These are phyloP conservation scores for Pterostichus madidus DNA, from an alignment of 2,888 invertebrate genomes.

Conservation along the genomic window DNA sequence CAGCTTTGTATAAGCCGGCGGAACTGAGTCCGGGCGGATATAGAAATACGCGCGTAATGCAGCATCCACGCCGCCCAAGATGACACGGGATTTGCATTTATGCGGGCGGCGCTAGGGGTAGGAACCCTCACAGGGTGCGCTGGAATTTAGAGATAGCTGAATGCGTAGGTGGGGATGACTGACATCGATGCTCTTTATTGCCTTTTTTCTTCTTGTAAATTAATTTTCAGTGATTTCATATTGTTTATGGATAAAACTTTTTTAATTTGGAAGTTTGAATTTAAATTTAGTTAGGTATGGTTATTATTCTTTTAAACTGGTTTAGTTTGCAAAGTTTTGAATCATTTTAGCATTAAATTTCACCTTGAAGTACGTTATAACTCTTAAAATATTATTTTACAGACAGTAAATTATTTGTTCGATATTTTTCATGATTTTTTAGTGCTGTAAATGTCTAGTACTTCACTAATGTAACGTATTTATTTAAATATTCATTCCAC, in stretches of 20 bases:
- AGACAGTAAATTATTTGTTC: too few relatives aligned
- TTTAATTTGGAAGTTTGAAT: conserved; percentile 1
- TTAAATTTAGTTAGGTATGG: background rate
- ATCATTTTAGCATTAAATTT: too few relatives aligned
- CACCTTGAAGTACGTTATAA: too few relatives aligned
- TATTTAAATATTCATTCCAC: too few relatives aligned
- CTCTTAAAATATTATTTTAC: too few relatives aligned
- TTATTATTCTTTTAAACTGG: background rate
- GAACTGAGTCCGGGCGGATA: conserved; percentile 38
- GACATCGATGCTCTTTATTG: conserved; percentile 7
- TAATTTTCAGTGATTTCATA: conserved; percentile 24
- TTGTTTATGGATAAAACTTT: conserved; percentile 20
- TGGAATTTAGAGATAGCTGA: conserved; percentile 49
- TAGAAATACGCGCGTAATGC: conserved; percentile 58
- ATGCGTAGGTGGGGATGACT: background rate
- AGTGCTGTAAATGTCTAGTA: too few relatives aligned
- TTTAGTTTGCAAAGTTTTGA: too few relatives aligned
- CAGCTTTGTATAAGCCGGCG: conserved; percentile 81
- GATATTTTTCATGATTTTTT: too few relatives aligned
- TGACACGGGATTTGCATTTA: conserved; percentile 62
- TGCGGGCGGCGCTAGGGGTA: background rate
- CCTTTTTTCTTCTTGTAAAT: conserved; percentile 18
- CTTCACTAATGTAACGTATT: too few relatives aligned
- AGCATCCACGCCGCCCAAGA: conserved; percentile 39
- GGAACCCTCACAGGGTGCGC: conserved; percentile 11